phyloP scores from a whole-genome alignment of 1,140 invertebrate species.

The Caenorhabditis remanei region DNA sequence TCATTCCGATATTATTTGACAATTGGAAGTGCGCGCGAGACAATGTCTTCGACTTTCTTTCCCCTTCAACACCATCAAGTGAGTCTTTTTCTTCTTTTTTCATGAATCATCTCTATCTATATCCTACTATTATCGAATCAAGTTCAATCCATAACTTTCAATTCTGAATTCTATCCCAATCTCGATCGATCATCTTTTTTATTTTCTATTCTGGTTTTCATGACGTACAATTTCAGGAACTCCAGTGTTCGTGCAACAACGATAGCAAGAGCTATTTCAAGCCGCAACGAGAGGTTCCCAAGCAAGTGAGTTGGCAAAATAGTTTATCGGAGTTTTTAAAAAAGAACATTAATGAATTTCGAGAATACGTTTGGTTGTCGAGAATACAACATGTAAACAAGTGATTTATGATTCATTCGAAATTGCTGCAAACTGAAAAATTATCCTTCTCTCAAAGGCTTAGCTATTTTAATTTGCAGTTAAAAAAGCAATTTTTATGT shows the following conservation, averaged over 20 bases:
- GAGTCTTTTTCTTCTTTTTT: background rate
- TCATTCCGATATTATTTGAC: background rate
- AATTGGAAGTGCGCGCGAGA: background rate
- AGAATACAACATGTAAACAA: no score
- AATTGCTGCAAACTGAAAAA: no score
- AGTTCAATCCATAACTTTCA: conserved; percentile 15
- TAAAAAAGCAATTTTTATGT: no score
- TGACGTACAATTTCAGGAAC: background rate
- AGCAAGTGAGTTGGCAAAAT: background rate
- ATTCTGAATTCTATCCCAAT: background rate
- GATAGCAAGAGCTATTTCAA: background rate
- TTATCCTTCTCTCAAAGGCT: no score
- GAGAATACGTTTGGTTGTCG: no score
- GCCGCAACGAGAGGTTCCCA: background rate
- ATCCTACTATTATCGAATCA: background rate
- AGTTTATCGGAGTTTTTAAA: background rate
- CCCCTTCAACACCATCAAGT: background rate
- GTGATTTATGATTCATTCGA: no score
- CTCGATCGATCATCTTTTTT: background rate
- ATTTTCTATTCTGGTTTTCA: background rate
- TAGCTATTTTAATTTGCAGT: no score
- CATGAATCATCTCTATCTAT: background rate
- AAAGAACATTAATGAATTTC: no score
- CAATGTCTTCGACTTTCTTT: conserved; percentile 13
- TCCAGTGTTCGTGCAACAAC: background rate